Conservation (phyloP, 2,113 vertebrate genomes). For the Prunella himalayana region DNA sequence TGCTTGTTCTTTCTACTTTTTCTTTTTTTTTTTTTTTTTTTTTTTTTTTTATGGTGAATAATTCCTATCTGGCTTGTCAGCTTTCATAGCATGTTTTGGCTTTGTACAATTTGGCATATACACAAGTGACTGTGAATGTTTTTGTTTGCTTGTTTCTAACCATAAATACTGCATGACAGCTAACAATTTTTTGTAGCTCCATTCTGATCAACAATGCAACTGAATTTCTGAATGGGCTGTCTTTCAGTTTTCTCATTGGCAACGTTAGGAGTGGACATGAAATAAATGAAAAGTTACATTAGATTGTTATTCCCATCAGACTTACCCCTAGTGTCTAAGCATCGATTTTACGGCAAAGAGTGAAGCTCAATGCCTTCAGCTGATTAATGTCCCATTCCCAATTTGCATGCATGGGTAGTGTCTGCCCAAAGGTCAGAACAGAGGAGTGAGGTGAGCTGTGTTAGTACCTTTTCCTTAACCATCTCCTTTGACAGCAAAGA, state of each 20-base stretch:
- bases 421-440: background rate
- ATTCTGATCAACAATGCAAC: background rate
- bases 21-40: background rate
- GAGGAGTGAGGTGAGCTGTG: background rate
- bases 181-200: background rate
- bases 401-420: background rate
- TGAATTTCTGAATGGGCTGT: background rate
- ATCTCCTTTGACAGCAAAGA: background rate
- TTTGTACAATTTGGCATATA: background rate
- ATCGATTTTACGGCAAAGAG: background rate
- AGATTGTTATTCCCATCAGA: constrained; percentile 22
- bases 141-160: background rate
- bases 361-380: background rate
- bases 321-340: background rate
- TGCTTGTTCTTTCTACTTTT: background rate
- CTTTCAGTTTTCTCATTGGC: background rate
- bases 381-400: background rate
- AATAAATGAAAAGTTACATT: background rate
- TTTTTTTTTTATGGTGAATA: background rate
- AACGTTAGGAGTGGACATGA: background rate
- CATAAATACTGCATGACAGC: background rate
- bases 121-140: background rate
- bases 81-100: background rate
- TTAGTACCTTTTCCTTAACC: background rate
- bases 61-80: background rate